Conservation (phyloP, 1,140 invertebrate species). For the Drosophila teissieri region DNA sequence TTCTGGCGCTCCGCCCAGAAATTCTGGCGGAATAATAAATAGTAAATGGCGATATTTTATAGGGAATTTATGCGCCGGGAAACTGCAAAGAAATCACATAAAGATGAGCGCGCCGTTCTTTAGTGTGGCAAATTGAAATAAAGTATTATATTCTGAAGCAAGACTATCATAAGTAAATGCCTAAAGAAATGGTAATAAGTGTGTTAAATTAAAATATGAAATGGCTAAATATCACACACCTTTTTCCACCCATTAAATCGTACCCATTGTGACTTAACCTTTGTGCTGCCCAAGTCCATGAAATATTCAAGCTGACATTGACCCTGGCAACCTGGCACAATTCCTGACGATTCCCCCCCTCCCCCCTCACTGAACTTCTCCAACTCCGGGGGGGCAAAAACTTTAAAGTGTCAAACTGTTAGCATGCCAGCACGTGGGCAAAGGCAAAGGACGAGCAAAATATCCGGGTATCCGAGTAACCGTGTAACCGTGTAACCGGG, state of each 20-base stretch:
- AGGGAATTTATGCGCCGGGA: slow-evolving; percentile 63
- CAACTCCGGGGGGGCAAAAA: slow-evolving; percentile 3
- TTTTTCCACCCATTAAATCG: slow-evolving; percentile 30
- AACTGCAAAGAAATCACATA: slow-evolving; percentile 46
- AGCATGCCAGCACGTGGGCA: slow-evolving; percentile 6
- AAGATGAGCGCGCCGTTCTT: slow-evolving; percentile 9
- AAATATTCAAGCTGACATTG: slow-evolving; percentile 33
- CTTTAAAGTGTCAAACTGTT: slow-evolving; percentile 52
- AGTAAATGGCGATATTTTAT: slow-evolving; percentile 73
- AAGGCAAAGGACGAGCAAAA: background rate
- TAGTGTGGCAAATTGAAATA: slow-evolving; percentile 20
- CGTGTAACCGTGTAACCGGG: background rate
- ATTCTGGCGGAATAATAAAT: slow-evolving; percentile 60
- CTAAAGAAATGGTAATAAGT: no score
- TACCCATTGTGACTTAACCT: slow-evolving; percentile 2
- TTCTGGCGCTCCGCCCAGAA: slow-evolving; percentile 2
- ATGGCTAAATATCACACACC: background rate
- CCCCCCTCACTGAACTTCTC: slow-evolving; percentile 6
- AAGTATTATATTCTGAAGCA: slow-evolving; percentile 1
- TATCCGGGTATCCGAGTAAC: background rate
- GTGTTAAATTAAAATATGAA: no score
- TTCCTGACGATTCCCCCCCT: background rate
- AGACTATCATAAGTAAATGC: no score
- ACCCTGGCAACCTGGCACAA: slow-evolving; percentile 9
- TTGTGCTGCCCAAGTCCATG: slow-evolving; percentile 11